These are phyloP conservation scores for Tetramorium alpestre DNA, from an alignment of 1,140 invertebrate species.

Conservation along the genomic window DNA sequence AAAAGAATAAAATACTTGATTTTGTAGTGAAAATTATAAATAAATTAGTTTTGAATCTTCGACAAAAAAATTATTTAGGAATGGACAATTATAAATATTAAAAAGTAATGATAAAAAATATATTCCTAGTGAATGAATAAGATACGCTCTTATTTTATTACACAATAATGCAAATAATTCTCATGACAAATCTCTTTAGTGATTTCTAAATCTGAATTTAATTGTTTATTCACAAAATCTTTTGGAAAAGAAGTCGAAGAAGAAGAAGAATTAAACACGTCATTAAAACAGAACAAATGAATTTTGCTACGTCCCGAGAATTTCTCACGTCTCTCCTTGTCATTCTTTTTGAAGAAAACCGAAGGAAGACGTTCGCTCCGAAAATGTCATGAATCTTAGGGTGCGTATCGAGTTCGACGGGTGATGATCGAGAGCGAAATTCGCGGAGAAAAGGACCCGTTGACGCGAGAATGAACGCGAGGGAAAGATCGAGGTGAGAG, in stretches of 20 bases:
- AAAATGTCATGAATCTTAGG: neutral
- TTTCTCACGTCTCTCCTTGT: conserved; percentile 16
- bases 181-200: neutral
- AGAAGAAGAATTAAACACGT: neutral
- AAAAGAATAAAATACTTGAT: neutral
- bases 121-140: neutral
- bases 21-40: neutral
- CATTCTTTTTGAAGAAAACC: neutral
- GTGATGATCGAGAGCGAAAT: conserved; percentile 29
- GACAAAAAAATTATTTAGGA: neutral
- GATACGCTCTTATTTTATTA: neutral
- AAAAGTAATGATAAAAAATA: neutral
- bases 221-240: neutral
- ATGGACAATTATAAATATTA: neutral
- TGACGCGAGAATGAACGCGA: conserved; percentile 48
- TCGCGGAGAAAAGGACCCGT: conserved; percentile 6
- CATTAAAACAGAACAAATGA: neutral
- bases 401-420: neutral
- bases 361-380: neutral
- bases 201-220: neutral
- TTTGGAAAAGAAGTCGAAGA: neutral
- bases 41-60: neutral
- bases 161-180: neutral
- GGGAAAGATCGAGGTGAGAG: neutral
- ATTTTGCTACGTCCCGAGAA: neutral